Percentiles rank a stretch among this genome's conserved stretches.
Conservation (phyloP, 1,140 invertebrate species). For the Lethocerus indicus region DNA sequence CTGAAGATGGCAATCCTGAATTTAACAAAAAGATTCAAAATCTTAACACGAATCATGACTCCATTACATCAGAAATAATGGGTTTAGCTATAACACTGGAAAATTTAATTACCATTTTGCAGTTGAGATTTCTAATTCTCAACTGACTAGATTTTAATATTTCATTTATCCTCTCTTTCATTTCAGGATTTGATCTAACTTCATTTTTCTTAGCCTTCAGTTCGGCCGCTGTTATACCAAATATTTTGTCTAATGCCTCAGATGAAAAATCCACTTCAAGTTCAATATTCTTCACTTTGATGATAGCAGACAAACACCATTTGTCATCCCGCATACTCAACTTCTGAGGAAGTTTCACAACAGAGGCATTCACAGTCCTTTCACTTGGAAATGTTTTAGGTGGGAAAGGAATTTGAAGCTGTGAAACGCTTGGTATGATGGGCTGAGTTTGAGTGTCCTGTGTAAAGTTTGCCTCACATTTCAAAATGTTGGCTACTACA, state of each 20-base stretch:
- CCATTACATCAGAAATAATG: constrained; percentile 8
- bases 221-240: constrained; percentile 7
- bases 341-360: constrained; percentile 8
- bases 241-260: constrained; percentile 12
- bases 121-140: constrained; percentile 6
- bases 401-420: too few relatives aligned
- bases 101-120: constrained; percentile 9
- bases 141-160: constrained; percentile 3
- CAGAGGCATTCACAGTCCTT: neutral
- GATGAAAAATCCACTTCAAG: constrained; percentile 10
- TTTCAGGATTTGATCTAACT: neutral
- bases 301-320: constrained; percentile 6
- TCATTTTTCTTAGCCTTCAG: neutral
- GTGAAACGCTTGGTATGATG: too few relatives aligned
- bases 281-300: constrained; percentile 8
- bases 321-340: constrained; percentile 3
- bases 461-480: too few relatives aligned
- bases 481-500: too few relatives aligned
- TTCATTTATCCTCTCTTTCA: constrained; percentile 11
- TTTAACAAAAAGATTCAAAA: too few relatives aligned
- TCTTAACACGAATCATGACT: too few relatives aligned
- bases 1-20: too few relatives aligned
- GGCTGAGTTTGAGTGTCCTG: too few relatives aligned
- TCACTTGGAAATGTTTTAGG: constrained; percentile 8
- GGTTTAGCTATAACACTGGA: constrained; percentile 10